Conservation (phyloP, 2,888 invertebrate species). For the Apotomis capreana region DNA sequence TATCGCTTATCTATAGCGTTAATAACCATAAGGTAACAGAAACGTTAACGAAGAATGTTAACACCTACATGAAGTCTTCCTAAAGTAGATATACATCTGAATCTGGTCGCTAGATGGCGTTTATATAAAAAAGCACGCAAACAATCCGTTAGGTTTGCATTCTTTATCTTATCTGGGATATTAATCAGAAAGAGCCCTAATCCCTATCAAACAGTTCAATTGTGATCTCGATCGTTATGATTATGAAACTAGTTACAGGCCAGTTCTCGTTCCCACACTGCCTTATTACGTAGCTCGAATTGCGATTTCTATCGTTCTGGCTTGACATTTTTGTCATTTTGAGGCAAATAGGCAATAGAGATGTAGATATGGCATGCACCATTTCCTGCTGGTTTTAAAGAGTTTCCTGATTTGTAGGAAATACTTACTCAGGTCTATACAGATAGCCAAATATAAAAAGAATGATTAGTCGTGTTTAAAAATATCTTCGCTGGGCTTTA, state of each 20-base stretch:
- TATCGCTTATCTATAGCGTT: too few relatives aligned
- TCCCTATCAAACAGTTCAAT: slow-evolving; percentile 16
- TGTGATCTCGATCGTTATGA: slow-evolving; percentile 11
- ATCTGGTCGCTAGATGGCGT: too few relatives aligned
- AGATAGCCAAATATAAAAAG: too few relatives aligned
- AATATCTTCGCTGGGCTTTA: too few relatives aligned
- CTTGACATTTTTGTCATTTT: slow-evolving; percentile 13
- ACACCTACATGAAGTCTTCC: too few relatives aligned
- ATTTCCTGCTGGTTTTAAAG: neutral
- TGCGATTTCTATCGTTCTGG: slow-evolving; percentile 27
- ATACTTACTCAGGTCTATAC: too few relatives aligned
- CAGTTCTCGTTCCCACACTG: slow-evolving; percentile 21
- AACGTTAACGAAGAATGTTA: too few relatives aligned
- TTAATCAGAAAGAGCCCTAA: slow-evolving; percentile 3
- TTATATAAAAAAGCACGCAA: neutral
- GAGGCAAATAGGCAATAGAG: neutral
- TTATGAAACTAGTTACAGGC: slow-evolving; percentile 2
- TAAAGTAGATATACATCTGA: too few relatives aligned
- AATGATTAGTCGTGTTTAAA: too few relatives aligned
- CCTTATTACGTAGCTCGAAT: slow-evolving; percentile 21
- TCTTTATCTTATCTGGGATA: slow-evolving; percentile 18
- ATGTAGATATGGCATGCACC: slow-evolving; percentile 9
- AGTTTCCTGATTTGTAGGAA: too few relatives aligned
- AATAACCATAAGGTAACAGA: too few relatives aligned
- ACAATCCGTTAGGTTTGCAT: neutral